phyloP scores from a whole-genome alignment of 2,797 vertebrate genomes.

The Parauchenoglanis punctatus region DNA sequence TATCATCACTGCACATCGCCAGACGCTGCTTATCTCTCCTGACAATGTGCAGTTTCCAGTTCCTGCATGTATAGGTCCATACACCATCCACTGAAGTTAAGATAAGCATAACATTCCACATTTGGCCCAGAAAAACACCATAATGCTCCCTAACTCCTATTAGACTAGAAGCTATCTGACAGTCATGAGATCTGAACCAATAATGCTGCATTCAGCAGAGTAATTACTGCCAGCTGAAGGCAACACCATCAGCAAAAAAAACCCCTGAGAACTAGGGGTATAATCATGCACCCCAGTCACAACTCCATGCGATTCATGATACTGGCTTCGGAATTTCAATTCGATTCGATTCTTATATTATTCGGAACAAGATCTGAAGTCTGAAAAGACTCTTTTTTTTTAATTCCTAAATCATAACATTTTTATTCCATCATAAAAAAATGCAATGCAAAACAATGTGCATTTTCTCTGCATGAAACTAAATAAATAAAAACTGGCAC shows the following conservation, averaged over 20 bases:
- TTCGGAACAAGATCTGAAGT: neutral
- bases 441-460: neutral
- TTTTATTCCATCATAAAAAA: too few species aligned
- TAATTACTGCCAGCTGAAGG: neutral
- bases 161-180: neutral
- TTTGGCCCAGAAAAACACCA: neutral
- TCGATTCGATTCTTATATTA: neutral
- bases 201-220: neutral
- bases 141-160: neutral
- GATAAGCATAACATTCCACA: neutral
- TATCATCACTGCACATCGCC: neutral
- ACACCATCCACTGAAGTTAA: too few species aligned
- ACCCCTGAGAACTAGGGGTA: neutral
- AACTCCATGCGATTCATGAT: neutral
- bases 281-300: neutral
- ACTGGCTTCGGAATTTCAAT: neutral
- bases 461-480: neutral
- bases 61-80: neutral
- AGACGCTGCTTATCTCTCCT: neutral
- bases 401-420: neutral
- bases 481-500: neutral
- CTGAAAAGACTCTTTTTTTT: neutral
- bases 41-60: neutral
- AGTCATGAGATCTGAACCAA: neutral
- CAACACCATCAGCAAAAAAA: neutral